phyloP scores from a whole-genome alignment of 1,140 invertebrate genomes.

The Drosophila guanche region DNA sequence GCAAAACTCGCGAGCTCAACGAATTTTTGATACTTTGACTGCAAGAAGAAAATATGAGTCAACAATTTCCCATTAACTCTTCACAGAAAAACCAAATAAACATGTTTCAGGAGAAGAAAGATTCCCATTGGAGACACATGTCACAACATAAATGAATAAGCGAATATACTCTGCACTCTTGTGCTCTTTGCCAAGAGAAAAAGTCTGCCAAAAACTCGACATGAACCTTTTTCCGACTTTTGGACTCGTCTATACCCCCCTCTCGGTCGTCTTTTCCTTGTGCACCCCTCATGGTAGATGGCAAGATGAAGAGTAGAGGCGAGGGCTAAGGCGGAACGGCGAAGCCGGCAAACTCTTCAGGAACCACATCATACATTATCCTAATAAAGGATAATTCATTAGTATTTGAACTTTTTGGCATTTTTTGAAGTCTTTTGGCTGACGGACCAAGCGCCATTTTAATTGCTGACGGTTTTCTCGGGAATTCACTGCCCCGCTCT shows the following conservation, averaged over 20 bases:
- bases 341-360: conserved; percentile 67
- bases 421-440: conserved; percentile 80
- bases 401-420: conserved; percentile 83
- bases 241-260: conserved; percentile 26
- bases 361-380: conserved; percentile 84
- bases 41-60: too few relatives aligned
- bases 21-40: neutral
- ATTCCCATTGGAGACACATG: too few relatives aligned
- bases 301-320: conserved; percentile 18
- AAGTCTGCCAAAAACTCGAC: conserved; percentile 37
- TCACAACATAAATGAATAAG: neutral
- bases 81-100: too few relatives aligned
- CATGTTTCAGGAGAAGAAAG: too few relatives aligned
- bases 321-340: conserved; percentile 6
- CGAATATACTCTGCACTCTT: neutral
- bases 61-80: too few relatives aligned
- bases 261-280: too few relatives aligned
- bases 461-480: conserved; percentile 54
- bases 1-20: neutral
- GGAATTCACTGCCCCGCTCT: conserved; percentile 9
- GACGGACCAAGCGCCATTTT: conserved; percentile 70
- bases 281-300: neutral
- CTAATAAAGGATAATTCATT: conserved; percentile 84
- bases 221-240: conserved; percentile 73
- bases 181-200: conserved; percentile 10